Evolutionary conservation across 2,888 invertebrate genomes (phyloP), one percentile per base, ranked within the genome.

Genomic region (Neoascia interrupta): DNA sequence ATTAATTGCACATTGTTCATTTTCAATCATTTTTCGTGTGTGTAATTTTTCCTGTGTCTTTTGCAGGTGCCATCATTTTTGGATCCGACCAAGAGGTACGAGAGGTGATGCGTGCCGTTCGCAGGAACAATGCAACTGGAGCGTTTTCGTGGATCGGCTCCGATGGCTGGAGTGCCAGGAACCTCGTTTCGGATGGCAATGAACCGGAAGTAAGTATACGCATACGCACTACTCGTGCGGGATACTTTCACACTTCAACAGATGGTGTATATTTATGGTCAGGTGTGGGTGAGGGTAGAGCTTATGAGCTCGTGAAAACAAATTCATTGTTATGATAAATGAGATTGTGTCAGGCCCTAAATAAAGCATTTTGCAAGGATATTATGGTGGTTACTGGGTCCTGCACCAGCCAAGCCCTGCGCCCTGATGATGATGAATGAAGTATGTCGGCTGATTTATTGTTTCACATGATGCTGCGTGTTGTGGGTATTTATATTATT

Each of bases 41-140:
- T n/a, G 10, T 31, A 2, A 6, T 4, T 56, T 8, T 15, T 53
- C 10, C 18, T 37, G 5, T 31, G 34, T 34, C 41, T 51, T 47
- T 86, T 86, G 1, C 90, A 97, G 97, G 97, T 58, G 97, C 96
- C 54, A 97, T 98, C 74, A 95, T 98, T 83, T 98, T 97, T 88
- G 98, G 96, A 0, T 97, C 97, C 0, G 98, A 98, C 89, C 98
- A 98, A 90, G 98, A 98, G 90, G 98, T 98, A 5, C 96, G 97
- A 0, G 97, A 96, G 31, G 93, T 98, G 70, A 98, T 98, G 98
- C 91, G 94, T 45, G 98, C 98, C 0, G 96, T 97, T 0, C 92
- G 95, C 68, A 91, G 97, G 3, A 92, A 92, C 79, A 96, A 97
- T 85, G 96, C 96, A 6, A 97, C 97, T 0, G 95, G 95, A 4